These are phyloP conservation scores for Anoncus sp. DNA, from an alignment of 2,888 invertebrate species.

Conservation along the genomic window DNA sequence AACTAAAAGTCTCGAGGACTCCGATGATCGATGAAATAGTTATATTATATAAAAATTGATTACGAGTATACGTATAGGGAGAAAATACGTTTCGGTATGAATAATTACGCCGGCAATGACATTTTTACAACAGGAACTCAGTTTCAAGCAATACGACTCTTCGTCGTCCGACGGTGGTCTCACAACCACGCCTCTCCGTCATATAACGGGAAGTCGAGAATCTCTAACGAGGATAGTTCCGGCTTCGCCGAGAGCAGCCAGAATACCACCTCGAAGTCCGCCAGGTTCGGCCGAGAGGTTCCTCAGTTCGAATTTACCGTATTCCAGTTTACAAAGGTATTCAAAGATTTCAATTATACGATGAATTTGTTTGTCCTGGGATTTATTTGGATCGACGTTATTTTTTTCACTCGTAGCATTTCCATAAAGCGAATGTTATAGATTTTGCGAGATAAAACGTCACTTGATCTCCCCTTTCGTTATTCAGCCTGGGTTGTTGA, in stretches of 20 bases:
- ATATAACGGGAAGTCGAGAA: conserved; percentile 80
- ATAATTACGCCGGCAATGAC: no score
- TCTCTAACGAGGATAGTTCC: conserved; percentile 80
- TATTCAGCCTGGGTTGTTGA: no score
- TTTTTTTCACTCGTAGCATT: neutral
- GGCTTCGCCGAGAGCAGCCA: conserved; percentile 77
- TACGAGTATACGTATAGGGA: no score
- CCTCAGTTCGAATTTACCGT: conserved; percentile 78
- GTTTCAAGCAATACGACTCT: conserved; percentile 81
- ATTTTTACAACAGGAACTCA: conserved; percentile 77
- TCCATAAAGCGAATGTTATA: no score
- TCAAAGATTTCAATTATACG: neutral
- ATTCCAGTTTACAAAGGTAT: conserved; percentile 81
- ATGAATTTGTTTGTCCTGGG: neutral
- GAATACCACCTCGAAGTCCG: conserved; percentile 78
- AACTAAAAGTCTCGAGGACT: no score
- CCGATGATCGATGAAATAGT: no score
- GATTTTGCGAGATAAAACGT: no score
- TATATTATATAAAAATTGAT: no score
- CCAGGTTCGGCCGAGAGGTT: conserved; percentile 79
- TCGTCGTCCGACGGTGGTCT: conserved; percentile 79
- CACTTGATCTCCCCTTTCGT: no score
- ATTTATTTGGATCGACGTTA: neutral
- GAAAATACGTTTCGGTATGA: no score
- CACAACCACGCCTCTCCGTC: conserved; percentile 76